Base-by-base conservation (phyloP, 2,797 vertebrate species). In the Gymnoscopelus microlampas region DNA sequence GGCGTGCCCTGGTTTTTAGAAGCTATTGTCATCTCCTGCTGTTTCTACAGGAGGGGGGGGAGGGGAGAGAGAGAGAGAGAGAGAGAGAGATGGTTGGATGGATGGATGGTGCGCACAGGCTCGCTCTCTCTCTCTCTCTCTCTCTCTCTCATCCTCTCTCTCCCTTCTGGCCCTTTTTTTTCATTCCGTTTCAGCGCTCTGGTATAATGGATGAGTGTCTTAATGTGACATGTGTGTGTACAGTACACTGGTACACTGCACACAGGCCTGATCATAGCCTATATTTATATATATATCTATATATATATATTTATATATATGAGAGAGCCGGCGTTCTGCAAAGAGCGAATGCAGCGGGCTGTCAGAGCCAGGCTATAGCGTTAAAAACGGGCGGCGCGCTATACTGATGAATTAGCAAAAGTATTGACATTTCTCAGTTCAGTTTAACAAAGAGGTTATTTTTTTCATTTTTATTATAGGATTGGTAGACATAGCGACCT, bases 21-120 rank as follows among this genome's bases (percentile, higher is more conserved):
- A 91, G 90, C 91, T 91, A 92, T 93, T 93, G 91, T 93, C 90
- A 90, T 93, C 89, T 85, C 89, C 90, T 88, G 84, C 87, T 90
- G 90, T 86, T 90, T 19, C 19, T 19, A 19, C 81, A 78, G 78
- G 82, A 82, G 85, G 83, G 74, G 53, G 53, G 26, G 26, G 29
- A 24, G 24, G 57, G 59, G 88, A 88, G 90, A 57, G 85, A 89
- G 90, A 89, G 86, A 82, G 85, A 80, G 81, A 79, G 81, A 3
- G 26, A 3, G 3, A 3, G 26, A 3, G 26, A 29, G 26, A 3
- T 29, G 26, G 26, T 29, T 44, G 39, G 39, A 44, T 44, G 39
- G 39, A 44, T 73, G 75, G 85, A 82, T 76, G 88, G 80, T 80
- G 83, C 77, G 82, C 78, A 44, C 79, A 81, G 83, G 75, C 77